Evolutionary conservation across 2,797 vertebrate species (phyloP).

Genomic region (Austrolebias charrua): DNA sequence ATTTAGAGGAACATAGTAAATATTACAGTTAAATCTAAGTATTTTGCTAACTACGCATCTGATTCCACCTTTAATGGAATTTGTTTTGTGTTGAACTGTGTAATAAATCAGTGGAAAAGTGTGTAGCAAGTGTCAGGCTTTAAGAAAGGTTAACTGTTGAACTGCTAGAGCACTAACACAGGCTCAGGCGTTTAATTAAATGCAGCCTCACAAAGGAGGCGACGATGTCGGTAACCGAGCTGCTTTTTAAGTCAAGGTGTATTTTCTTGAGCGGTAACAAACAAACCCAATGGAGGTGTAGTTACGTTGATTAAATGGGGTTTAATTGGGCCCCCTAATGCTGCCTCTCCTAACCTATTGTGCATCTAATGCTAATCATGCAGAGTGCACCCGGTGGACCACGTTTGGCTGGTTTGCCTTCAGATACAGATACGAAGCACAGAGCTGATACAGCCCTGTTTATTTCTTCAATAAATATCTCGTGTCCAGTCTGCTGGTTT

Average conservation of each 20-base stretch:
- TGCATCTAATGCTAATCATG: slow-evolving; percentile 4
- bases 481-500: background rate
- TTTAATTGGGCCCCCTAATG: slow-evolving; percentile 5
- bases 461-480: background rate
- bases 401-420: background rate
- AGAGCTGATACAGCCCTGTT: background rate
- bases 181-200: slow-evolving; percentile 3
- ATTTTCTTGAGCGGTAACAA: background rate
- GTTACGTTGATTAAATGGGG: background rate
- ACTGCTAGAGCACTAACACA: background rate
- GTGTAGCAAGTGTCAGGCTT: background rate
- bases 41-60: background rate
- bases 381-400: background rate
- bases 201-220: background rate
- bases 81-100: too few species aligned
- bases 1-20: too few species aligned
- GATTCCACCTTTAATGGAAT: background rate
- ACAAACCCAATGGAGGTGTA: background rate
- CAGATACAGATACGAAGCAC: slow-evolving; percentile 1
- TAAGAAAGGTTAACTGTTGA: background rate
- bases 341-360: slow-evolving; percentile 8
- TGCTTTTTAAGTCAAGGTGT: background rate
- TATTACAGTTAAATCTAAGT: too few species aligned
- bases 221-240: background rate
- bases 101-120: background rate